A percentile compares a stretch with the other conserved stretches of the same genome.
Conservation (phyloP, 2,113 vertebrate genomes). For the Gopherus flavomarginatus region DNA sequence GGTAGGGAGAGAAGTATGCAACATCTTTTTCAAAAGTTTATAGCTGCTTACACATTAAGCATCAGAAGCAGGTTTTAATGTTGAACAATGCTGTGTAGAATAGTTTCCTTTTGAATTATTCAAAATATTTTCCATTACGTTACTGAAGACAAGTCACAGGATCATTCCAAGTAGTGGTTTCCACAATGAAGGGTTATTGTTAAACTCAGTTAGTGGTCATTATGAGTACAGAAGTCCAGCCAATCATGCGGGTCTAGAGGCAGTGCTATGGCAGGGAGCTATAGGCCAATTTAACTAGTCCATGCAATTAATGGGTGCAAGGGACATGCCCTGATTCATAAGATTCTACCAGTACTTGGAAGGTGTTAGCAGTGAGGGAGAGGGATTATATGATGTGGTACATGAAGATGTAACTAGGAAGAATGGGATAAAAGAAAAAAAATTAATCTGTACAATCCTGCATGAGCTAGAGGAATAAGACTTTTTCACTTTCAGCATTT, state of each 20-base stretch:
- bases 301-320: background rate
- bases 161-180: background rate
- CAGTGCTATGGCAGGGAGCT: background rate
- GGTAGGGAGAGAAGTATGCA: background rate
- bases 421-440: background rate
- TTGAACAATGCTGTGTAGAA: background rate
- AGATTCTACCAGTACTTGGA: background rate
- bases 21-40: background rate
- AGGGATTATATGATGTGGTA: background rate
- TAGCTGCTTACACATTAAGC: background rate
- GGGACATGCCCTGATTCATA: background rate
- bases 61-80: background rate
- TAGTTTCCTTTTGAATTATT: background rate
- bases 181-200: background rate
- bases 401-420: background rate
- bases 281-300: background rate
- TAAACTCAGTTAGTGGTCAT: background rate
- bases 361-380: background rate
- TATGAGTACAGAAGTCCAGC: background rate
- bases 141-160: background rate
- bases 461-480: background rate
- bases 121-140: background rate
- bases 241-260: accelerated
- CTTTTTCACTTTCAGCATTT: background rate
- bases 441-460: background rate